Percentiles rank a stretch among this genome's conserved stretches.
Conservation (phyloP, 2,888 invertebrate species). For the Nemurella pictetii region DNA sequence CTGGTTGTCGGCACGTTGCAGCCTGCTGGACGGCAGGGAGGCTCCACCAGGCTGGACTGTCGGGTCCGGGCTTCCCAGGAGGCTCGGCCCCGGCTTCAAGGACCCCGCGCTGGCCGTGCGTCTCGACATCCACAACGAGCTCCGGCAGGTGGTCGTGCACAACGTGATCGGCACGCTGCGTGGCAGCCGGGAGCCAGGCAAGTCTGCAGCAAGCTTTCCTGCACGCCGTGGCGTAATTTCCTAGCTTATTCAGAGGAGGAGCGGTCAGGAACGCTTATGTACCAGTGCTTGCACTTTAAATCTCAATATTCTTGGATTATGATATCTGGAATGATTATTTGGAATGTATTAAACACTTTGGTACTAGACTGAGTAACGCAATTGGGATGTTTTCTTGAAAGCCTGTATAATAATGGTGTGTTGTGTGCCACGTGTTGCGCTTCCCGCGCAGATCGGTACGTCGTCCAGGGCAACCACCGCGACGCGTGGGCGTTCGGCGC, state of each 20-base stretch:
- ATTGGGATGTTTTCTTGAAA: background rate
- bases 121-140: background rate
- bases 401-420: background rate
- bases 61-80: background rate
- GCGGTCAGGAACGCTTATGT: no score
- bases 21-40: background rate
- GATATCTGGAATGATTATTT: no score
- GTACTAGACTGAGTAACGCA: background rate
- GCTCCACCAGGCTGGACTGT: background rate
- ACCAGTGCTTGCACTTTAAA: no score
- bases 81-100: background rate
- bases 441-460: constrained; percentile 20
- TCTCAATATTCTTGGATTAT: no score
- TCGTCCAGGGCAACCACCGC: constrained; percentile 22
- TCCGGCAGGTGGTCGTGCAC: background rate
- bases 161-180: constrained; percentile 19
- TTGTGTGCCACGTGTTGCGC: background rate
- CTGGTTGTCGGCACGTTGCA: no score
- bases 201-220: background rate
- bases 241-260: no score
- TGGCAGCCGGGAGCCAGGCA: background rate
- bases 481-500: constrained; percentile 21
- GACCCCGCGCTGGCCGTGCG: background rate
- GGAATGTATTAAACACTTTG: no score
- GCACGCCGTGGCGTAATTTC: no score